A percentile compares a stretch with the other conserved stretches of the same genome.
phyloP scores from a whole-genome alignment of 2,797 vertebrate genomes.

The Astyanax mexicanus region DNA sequence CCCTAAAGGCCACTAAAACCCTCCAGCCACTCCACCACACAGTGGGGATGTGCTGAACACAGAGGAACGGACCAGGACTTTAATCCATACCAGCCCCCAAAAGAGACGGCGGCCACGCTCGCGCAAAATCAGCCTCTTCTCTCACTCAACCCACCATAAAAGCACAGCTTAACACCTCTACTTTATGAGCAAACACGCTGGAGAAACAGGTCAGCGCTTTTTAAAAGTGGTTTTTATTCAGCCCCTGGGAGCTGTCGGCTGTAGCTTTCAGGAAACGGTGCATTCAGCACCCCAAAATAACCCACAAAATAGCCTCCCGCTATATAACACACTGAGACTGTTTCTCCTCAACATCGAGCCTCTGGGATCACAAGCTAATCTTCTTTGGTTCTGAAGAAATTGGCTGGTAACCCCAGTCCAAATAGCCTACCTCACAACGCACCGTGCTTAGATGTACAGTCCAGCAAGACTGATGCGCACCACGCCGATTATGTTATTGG shows the following conservation, averaged over 20 bases:
- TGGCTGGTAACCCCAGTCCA: constrained; percentile 30
- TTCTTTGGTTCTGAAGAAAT: constrained; percentile 35
- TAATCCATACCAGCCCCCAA: constrained; percentile 21
- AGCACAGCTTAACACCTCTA: constrained; percentile 56
- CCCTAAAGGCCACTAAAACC: constrained; percentile 48
- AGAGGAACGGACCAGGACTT: constrained; percentile 41
- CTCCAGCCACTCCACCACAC: constrained; percentile 22
- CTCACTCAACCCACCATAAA: constrained; percentile 45
- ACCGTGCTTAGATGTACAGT: not conserved
- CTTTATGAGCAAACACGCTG: constrained; percentile 59
- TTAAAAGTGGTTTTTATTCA: constrained; percentile 54
- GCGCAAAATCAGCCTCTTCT: constrained; percentile 26
- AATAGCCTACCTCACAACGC: not conserved
- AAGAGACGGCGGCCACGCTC: constrained; percentile 40
- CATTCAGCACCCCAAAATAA: constrained; percentile 62
- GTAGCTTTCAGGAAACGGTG: constrained; percentile 57
- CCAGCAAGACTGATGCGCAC: not conserved
- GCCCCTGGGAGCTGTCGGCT: constrained; percentile 51
- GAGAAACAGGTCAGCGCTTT: constrained; percentile 63
- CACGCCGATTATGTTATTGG: not conserved
- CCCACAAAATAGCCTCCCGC: constrained; percentile 35
- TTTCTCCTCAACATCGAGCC: constrained; percentile 31
- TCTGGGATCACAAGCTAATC: constrained; percentile 36
- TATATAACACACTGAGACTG: constrained; percentile 43
- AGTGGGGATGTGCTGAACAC: constrained; percentile 50